These are phyloP conservation scores for Meandrusa payeni DNA, from an alignment of 2,888 invertebrate genomes.

Conservation along the genomic window DNA sequence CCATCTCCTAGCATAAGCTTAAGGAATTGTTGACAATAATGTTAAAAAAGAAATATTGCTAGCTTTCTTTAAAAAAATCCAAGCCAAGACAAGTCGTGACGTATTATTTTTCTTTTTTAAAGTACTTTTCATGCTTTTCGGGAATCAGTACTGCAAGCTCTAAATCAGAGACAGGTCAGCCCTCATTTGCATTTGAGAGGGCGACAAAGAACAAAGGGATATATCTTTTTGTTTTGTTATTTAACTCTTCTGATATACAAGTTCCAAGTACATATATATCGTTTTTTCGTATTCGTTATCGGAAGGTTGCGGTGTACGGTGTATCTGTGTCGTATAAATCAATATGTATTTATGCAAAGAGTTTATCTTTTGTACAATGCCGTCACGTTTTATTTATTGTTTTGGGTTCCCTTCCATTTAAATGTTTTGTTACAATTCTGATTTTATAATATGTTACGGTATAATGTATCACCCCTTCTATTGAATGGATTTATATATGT, in stretches of 20 bases:
- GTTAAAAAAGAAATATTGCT: no score
- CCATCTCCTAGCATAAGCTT: no score
- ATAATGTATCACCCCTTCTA: no score
- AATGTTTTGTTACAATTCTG: slow-evolving; percentile 1
- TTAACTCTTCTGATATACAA: slow-evolving; percentile 24
- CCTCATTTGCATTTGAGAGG: slow-evolving; percentile 72
- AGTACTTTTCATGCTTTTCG: slow-evolving; percentile 58
- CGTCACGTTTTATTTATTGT: slow-evolving; percentile 25
- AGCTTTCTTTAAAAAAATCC: no score
- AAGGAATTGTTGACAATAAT: no score
- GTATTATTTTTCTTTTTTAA: no score
- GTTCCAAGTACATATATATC: slow-evolving; percentile 24
- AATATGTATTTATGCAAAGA: slow-evolving; percentile 26
- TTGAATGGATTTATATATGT: no score
- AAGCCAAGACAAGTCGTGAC: no score
- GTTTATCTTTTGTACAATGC: slow-evolving; percentile 24
- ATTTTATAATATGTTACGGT: neutral
- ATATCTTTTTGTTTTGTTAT: slow-evolving; percentile 22
- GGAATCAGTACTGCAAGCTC: slow-evolving; percentile 58
- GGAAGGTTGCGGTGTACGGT: slow-evolving; percentile 31
- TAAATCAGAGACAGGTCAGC: slow-evolving; percentile 63
- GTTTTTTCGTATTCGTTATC: slow-evolving; percentile 28
- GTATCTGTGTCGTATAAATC: slow-evolving; percentile 60
- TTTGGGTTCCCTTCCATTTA: slow-evolving; percentile 6
- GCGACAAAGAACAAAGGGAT: slow-evolving; percentile 75